These are phyloP conservation scores for Elaphurus davidianus DNA, from an alignment of 2,113 vertebrate species.

Conservation along the genomic window DNA sequence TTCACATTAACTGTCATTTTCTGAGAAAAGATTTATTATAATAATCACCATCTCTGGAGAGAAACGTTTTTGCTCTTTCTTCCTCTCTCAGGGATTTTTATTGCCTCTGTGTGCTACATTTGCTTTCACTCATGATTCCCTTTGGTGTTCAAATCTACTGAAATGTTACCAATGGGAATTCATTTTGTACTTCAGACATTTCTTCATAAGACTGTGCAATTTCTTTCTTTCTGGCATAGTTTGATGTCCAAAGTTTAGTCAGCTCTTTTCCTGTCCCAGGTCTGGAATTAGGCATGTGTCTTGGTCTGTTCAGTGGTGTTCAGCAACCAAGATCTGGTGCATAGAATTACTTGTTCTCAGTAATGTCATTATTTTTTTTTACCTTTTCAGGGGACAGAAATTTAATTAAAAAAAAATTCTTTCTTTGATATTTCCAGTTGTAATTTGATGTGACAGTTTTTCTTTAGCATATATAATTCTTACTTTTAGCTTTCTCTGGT, in stretches of 20 bases:
- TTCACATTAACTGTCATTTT: not conserved
- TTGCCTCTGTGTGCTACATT: not conserved
- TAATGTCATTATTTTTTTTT: not conserved
- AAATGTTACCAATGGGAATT: too few species aligned
- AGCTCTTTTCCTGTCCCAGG: not conserved
- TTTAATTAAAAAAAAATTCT: not conserved
- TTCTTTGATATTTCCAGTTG: not conserved
- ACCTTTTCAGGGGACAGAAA: not conserved
- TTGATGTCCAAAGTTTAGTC: not conserved
- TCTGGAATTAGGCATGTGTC: accelerated
- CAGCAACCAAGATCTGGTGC: not conserved
- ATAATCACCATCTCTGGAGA: not conserved
- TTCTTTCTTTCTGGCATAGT: not conserved
- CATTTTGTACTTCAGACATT: not conserved
- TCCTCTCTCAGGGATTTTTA: not conserved
- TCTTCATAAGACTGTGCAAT: not conserved
- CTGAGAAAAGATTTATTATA: not conserved
- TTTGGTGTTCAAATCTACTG: not conserved
- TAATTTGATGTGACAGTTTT: not conserved
- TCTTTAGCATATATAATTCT: not conserved
- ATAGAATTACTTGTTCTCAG: not conserved
- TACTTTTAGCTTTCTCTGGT: not conserved
- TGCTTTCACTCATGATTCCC: not conserved
- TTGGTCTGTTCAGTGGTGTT: not conserved
- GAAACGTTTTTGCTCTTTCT: not conserved